phyloP scores from a whole-genome alignment of 64 coral and sea anemone species.

The Pachyseris speciosa region DNA sequence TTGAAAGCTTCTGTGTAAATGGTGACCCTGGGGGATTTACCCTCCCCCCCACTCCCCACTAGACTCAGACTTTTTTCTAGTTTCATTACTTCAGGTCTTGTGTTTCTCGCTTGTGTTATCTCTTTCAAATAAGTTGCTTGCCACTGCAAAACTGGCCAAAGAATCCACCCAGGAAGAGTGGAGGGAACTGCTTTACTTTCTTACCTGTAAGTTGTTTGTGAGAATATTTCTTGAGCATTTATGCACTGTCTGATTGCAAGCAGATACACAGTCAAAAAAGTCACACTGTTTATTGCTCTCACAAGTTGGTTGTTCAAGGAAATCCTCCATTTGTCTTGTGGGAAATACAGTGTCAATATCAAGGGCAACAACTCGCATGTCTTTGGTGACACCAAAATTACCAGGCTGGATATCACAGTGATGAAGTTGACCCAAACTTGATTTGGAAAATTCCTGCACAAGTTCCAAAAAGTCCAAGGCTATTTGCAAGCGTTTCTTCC shows the following conservation, averaged over 20 bases:
- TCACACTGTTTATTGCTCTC: constrained; percentile 66
- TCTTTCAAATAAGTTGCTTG: too few species aligned
- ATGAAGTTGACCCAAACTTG: constrained; percentile 55
- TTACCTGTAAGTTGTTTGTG: constrained; percentile 92
- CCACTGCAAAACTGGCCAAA: too few species aligned
- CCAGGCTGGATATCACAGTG: constrained; percentile 94
- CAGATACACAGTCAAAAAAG: constrained; percentile 92
- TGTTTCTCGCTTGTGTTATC: too few species aligned
- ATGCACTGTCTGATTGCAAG: constrained; percentile 70
- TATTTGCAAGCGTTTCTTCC: constrained; percentile 67
- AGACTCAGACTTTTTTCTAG: too few species aligned
- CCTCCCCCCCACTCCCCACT: too few species aligned
- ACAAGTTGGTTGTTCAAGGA: constrained; percentile 74
- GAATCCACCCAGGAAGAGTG: too few species aligned
- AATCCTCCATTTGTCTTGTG: constrained; percentile 65
- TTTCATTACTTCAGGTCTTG: too few species aligned
- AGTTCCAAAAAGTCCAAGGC: constrained; percentile 76
- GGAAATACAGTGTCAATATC: constrained; percentile 90
- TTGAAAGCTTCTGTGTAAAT: too few species aligned
- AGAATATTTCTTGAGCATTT: constrained; percentile 70
- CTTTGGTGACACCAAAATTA: constrained; percentile 88
- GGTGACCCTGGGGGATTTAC: too few species aligned
- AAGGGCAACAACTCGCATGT: constrained; percentile 58
- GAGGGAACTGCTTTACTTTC: too few species aligned
- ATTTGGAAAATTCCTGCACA: constrained; percentile 54